Base-by-base conservation (phyloP, 2,113 vertebrate species). In the Tricholaema leucomelas region DNA sequence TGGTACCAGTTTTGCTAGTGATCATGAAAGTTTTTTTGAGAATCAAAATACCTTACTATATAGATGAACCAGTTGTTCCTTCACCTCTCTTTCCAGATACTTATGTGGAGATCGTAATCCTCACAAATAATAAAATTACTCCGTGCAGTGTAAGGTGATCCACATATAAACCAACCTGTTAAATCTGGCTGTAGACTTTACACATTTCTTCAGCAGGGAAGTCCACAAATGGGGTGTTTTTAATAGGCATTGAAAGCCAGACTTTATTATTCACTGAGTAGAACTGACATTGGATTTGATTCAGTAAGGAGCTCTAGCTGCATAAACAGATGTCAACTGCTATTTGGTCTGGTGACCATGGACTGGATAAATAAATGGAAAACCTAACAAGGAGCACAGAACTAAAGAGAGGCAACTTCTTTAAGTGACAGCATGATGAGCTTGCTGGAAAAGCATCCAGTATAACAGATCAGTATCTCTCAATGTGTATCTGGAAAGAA, bases 321-420 rank as follows among this genome's bases (percentile, higher is more conserved):
- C 91, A 92, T 87, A 87, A 94, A 78, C 69, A 94, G 81, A 89
- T 80, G 67, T 71, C 91, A 94, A 9, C n/a, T 80, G 64, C 71
- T 92, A 4, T 87, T 93, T 92, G 75, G 67, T 94, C 91, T 85
- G 60, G 38, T 93, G 81, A 60, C 75, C 31, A 33, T 80, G 38
- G 64, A 40, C 46, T 85, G 54, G 56, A 87, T 77, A 96, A 93
- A 87, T 76, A 79, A 59, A 85, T 82, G 70, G 71, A 84, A 90
- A 91, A 79, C 50, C 42, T 91, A 90, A 76, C 35, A 91, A 35
- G 63, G 3, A 75, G 28, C 33, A 55, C 33, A 76, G 81, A 76
- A 40, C 25, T 35, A 52, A 84, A 88, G 52, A 58, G 3, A 59
- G 30, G 55, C 14, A 35, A 31, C 59, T 81, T 83, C 73, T 90